Evolutionary conservation across 1,140 invertebrate species (phyloP).

Genomic region (Psilanteris sp.): DNA sequence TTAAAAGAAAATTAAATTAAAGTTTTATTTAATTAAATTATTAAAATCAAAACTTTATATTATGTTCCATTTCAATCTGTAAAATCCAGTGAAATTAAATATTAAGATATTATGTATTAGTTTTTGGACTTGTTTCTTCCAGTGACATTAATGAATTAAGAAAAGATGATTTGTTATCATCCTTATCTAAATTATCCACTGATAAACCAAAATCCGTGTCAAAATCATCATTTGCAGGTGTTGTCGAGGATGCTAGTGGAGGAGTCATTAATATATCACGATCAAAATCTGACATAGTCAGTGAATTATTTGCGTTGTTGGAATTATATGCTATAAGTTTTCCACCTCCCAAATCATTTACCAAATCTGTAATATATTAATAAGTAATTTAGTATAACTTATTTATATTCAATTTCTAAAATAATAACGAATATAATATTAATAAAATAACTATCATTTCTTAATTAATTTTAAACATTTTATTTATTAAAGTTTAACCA

Average conservation of each 20-base stretch:
- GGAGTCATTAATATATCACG: conserved; percentile 71
- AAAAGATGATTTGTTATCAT: conserved; percentile 69
- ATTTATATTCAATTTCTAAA: too few species aligned
- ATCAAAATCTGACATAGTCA: conserved; percentile 72
- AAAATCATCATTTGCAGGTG: conserved; percentile 19
- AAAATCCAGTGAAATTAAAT: background rate
- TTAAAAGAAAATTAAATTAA: too few species aligned
- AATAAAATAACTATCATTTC: too few species aligned
- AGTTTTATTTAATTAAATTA: too few species aligned
- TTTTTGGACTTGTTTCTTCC: conserved; percentile 30
- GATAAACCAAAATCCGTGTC: conserved; percentile 39
- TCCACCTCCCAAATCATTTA: conserved; percentile 64
- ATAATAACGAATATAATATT: too few species aligned
- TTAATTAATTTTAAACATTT: too few species aligned
- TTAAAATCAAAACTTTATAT: conserved; percentile 15
- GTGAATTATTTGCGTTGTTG: conserved; percentile 24
- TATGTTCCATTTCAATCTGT: conserved; percentile 30
- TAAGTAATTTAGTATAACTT: background rate
- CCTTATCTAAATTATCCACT: conserved; percentile 65
- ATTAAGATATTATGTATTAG: conserved; percentile 4
- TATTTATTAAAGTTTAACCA: too few species aligned
- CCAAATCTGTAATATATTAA: conserved; percentile 52
- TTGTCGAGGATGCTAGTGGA: conserved; percentile 38
- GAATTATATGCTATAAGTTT: conserved; percentile 74
- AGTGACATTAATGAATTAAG: conserved; percentile 65